Evolutionary conservation across 2,888 invertebrate genomes (phyloP).

Genomic region (Epistrophe eligans): DNA sequence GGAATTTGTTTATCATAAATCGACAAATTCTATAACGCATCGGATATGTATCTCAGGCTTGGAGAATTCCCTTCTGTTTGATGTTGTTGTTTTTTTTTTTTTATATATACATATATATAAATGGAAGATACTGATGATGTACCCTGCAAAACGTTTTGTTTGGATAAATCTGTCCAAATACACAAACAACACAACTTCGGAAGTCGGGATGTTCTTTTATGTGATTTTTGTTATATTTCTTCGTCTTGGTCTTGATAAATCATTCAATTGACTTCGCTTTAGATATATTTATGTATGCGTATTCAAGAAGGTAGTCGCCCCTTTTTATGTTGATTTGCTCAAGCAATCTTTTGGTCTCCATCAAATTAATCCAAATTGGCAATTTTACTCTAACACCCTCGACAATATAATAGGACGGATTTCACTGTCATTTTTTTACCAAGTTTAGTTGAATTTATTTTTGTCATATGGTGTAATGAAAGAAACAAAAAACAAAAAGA

Average conservation of each 20-base stretch:
- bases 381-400: constrained; percentile 24
- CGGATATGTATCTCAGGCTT: constrained; percentile 5
- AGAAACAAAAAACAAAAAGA: too few relatives aligned
- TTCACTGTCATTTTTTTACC: background rate
- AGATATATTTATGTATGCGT: background rate
- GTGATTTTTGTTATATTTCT: background rate
- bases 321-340: constrained; percentile 38
- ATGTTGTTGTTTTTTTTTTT: constrained; percentile 47
- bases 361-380: constrained; percentile 64
- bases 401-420: background rate
- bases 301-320: constrained; percentile 1
- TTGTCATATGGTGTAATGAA: too few relatives aligned
- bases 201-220: constrained; percentile 28
- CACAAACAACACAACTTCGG: constrained; percentile 26
- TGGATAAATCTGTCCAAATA: constrained; percentile 65
- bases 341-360: constrained; percentile 27
- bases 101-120: too few relatives aligned
- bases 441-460: too few relatives aligned
- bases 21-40: constrained; percentile 39
- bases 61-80: constrained; percentile 29
- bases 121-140: background rate
- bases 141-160: constrained; percentile 42
- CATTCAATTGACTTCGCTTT: constrained; percentile 51
- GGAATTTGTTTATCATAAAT: constrained; percentile 70
- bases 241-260: constrained; percentile 36